A percentile compares a stretch with the other conserved stretches of the same genome.
phyloP scores from a whole-genome alignment of 1,140 invertebrate species.

The Plutomurus gul region DNA sequence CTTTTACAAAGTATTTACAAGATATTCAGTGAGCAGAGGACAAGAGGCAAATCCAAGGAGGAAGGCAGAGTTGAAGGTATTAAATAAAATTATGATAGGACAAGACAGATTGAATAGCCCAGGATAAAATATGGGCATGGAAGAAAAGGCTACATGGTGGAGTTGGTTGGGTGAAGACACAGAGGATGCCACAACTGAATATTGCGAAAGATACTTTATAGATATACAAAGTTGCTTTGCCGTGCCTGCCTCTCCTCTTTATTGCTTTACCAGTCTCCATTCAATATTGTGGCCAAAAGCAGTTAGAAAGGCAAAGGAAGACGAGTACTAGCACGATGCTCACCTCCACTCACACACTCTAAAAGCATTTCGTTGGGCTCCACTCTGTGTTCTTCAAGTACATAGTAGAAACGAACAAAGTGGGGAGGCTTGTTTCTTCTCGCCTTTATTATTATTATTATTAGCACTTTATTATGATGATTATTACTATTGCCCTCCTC shows the following conservation, averaged over 20 bases:
- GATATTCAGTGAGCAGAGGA: not conserved
- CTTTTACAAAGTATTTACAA: not conserved
- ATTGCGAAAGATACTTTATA: conserved; percentile 14
- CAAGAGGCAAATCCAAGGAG: not conserved
- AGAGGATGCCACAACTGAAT: conserved; percentile 2
- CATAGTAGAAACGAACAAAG: not conserved
- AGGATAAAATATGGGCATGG: conserved; percentile 50
- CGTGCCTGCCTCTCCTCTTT: not conserved
- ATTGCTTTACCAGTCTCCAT: not conserved
- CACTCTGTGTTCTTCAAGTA: not conserved
- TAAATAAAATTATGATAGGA: conserved; percentile 48
- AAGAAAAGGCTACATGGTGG: conserved; percentile 19
- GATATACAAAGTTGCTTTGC: not conserved
- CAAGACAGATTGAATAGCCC: conserved; percentile 50
- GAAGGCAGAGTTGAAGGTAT: conserved; percentile 15
- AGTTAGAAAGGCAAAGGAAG: not conserved
- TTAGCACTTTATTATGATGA: not conserved
- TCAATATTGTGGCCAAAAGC: conserved; percentile 1
- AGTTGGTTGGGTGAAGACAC: conserved; percentile 9
- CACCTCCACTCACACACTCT: not conserved
- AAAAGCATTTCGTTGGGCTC: not conserved
- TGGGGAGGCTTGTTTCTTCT: conserved; percentile 24
- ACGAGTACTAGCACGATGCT: not conserved
- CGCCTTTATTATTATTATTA: conserved; percentile 24
- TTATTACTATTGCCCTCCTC: not conserved